These are phyloP conservation scores for Holacanthus passer DNA, from an alignment of 2,113 vertebrate species.

Conservation along the genomic window DNA sequence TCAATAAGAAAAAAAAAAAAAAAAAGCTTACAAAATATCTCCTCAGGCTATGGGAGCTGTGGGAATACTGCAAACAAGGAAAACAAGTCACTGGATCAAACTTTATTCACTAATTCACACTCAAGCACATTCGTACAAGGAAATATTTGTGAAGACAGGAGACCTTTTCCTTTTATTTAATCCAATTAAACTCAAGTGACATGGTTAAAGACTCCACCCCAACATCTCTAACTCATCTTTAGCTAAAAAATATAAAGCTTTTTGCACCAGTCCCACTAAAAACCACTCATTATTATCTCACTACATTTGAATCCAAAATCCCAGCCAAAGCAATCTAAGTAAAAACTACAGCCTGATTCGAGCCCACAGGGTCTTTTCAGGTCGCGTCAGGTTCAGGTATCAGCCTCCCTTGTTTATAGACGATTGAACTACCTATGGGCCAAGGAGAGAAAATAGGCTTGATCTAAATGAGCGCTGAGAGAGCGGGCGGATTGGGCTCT, in stretches of 20 bases:
- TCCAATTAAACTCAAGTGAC: neutral
- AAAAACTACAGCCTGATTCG: neutral
- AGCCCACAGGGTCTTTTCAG: constrained; percentile 7
- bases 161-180: neutral
- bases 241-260: neutral
- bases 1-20: constrained; percentile 33
- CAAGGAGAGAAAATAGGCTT: constrained; percentile 47
- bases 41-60: constrained; percentile 1
- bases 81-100: constrained; percentile 37
- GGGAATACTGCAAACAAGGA: constrained; percentile 21
- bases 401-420: constrained; percentile 42
- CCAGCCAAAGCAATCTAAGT: neutral
- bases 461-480: constrained; percentile 57
- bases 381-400: constrained; percentile 17
- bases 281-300: neutral
- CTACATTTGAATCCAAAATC: neutral
- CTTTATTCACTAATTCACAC: constrained; percentile 21
- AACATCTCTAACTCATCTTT: too few relatives aligned
- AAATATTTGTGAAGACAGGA: constrained; percentile 9
- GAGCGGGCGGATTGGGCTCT: constrained; percentile 47
- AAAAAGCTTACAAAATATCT: constrained; percentile 27
- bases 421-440: constrained; percentile 19
- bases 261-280: neutral
- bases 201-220: neutral
- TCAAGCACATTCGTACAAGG: constrained; percentile 6